Base-by-base conservation (phyloP, 2,797 vertebrate genomes). In the Sparus aurata region DNA sequence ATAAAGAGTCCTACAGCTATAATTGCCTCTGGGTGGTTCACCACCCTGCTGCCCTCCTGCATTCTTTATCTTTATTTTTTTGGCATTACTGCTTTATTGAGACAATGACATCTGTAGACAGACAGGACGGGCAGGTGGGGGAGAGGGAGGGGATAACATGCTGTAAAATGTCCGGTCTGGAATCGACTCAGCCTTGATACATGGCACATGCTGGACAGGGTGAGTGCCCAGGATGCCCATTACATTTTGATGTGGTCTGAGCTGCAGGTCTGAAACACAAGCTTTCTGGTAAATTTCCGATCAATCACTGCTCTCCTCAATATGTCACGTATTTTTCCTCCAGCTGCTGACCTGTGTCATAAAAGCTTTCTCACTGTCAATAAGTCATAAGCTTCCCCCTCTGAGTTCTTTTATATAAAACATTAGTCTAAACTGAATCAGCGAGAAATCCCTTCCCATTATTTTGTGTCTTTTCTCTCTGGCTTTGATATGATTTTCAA, bases 391-490 rank as follows among this genome's bases (percentile, higher is more conserved):
- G 38, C n/a, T 8, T 72, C 47, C 49, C 54, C 16, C 17, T 12
- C 50, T 62, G 6, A 13, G 5, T 12, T 55, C 45, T 67, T 72
- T 45, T 47, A 65, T 18, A 69, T 61, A 12, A 61, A 69, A 61
- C 54, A 49, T 67, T 34, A 50, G 41, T 75, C 38, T 2, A 11
- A 38, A 38, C 74, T 72, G 67, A 61, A 57, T 73, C 25, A 57
- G 38, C 17, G 34, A 61, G 23, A 17, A 45, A 59, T 68, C 3
- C 64, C 65, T 55, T 65, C 5, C 60, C n/a, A 18, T 49, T 55
- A 43, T 30, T 53, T 54, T 67, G 54, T 16, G 34, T 25, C 7
- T 49, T 46, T 41, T 13, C 23, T 12, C n/a, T 55, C 16, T 12
- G 1, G 1, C 13, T 50, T 43, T 78, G 49, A 60, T 57, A 38